Evolutionary conservation across 2,888 invertebrate species (phyloP).

Genomic region (Epinotia bilunana): DNA sequence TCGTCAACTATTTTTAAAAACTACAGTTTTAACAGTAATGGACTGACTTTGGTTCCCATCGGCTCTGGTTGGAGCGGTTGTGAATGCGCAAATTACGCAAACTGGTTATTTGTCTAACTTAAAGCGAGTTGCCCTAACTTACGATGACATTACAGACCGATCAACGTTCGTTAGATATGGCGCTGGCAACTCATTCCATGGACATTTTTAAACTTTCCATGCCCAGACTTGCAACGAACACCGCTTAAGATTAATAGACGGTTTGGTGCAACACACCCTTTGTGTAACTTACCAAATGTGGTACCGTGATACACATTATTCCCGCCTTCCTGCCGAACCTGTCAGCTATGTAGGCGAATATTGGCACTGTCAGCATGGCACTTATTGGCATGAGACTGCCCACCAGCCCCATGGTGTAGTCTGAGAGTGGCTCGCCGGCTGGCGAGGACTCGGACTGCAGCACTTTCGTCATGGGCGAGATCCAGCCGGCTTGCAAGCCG

Average conservation of each 20-base stretch:
- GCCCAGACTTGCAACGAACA: not conserved
- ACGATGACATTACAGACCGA: too few species aligned
- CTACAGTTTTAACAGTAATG: too few species aligned
- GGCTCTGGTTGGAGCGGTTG: too few species aligned
- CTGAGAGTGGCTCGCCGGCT: constrained; percentile 63
- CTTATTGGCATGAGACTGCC: constrained; percentile 66
- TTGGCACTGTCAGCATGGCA: constrained; percentile 60
- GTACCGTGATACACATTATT: constrained; percentile 65
- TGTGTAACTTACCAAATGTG: constrained; percentile 70
- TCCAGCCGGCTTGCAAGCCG: constrained; percentile 75
- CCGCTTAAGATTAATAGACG: not conserved
- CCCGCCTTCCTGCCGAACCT: constrained; percentile 62
- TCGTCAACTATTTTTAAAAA: too few species aligned
- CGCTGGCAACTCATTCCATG: too few species aligned
- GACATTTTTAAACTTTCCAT: too few species aligned
- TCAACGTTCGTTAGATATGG: too few species aligned
- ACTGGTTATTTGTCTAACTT: not conserved
- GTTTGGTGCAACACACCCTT: not conserved
- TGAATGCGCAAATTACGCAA: too few species aligned
- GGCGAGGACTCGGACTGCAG: constrained; percentile 66
- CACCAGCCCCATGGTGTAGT: constrained; percentile 62
- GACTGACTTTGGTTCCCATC: too few species aligned
- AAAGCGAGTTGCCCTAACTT: too few species aligned
- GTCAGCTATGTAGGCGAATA: constrained; percentile 63
- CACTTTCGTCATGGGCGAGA: constrained; percentile 72